phyloP scores from a whole-genome alignment of 92 coral and sea anemone species.

The Anthopleura xanthogrammica region DNA sequence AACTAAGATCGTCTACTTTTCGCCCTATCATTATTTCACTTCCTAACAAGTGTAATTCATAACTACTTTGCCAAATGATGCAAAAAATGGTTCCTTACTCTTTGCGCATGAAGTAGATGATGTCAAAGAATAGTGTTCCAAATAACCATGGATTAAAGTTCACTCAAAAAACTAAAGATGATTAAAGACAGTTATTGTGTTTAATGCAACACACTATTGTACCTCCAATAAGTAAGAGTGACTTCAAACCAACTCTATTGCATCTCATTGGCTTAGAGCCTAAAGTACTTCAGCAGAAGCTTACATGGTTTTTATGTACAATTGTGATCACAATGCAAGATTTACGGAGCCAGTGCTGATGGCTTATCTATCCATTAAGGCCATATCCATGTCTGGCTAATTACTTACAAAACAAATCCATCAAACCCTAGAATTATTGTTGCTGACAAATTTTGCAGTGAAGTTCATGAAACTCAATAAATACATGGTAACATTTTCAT shows the following conservation, averaged over 20 bases:
- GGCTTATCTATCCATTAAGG: not conserved
- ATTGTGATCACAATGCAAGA: not conserved
- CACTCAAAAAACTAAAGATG: not conserved
- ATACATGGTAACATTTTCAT: too few relatives aligned
- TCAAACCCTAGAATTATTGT: too few relatives aligned
- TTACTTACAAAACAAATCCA: too few relatives aligned
- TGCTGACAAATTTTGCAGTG: too few relatives aligned
- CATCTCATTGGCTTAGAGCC: not conserved
- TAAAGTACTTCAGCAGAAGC: not conserved
- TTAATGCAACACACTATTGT: constrained; percentile 1
- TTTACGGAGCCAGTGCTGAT: not conserved
- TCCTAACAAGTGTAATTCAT: too few relatives aligned
- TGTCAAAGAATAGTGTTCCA: too few relatives aligned
- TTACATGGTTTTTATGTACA: not conserved
- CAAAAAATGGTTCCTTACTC: too few relatives aligned
- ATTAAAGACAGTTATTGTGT: not conserved
- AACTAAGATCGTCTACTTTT: too few relatives aligned
- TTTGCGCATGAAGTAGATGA: too few relatives aligned
- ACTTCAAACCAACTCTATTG: not conserved
- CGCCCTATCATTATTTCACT: too few relatives aligned
- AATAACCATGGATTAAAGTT: not conserved
- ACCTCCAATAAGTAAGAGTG: not conserved
- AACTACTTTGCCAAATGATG: too few relatives aligned
- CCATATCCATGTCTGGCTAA: not conserved
- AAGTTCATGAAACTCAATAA: too few relatives aligned